Percentiles rank a stretch among this genome's conserved stretches.
Conservation (phyloP, 2,888 invertebrate genomes). For the Portevinia maculata region DNA sequence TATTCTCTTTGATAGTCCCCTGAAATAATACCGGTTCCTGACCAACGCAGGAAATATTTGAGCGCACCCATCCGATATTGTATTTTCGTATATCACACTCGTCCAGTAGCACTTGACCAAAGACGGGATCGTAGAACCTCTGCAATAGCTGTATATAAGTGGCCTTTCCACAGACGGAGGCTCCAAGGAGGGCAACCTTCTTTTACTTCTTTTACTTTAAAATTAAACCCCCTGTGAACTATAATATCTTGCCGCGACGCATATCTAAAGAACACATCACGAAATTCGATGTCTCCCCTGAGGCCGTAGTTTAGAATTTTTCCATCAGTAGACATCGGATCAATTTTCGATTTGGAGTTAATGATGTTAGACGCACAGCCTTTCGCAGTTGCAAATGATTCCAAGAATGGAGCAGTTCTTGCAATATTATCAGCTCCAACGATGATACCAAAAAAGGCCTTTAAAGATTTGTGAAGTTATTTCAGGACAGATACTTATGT, state of each 20-base stretch:
- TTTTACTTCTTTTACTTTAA: conserved; percentile 87
- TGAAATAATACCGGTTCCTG: conserved; percentile 95
- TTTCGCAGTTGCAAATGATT: conserved; percentile 88
- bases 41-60: conserved; percentile 92
- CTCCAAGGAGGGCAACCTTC: conserved; percentile 89
- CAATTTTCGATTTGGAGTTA: conserved; percentile 88
- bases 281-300: conserved; percentile 88
- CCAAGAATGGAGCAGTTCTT: conserved; percentile 89
- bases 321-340: conserved; percentile 88
- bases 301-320: conserved; percentile 84
- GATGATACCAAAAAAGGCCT: conserved; percentile 89
- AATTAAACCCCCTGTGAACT: conserved; percentile 87
- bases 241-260: conserved; percentile 89
- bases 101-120: conserved; percentile 85
- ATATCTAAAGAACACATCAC: conserved; percentile 89
- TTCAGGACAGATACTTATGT: too few relatives aligned
- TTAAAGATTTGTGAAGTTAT: conserved; percentile 4
- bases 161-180: conserved; percentile 92
- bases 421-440: conserved; percentile 92
- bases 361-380: conserved; percentile 90
- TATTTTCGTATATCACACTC: conserved; percentile 87
- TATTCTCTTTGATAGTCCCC: conserved; percentile 88
- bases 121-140: conserved; percentile 89
- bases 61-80: conserved; percentile 88
- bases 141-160: conserved; percentile 91